Conservation (phyloP, 2,888 invertebrate species). For the Dryadula phaetusa region DNA sequence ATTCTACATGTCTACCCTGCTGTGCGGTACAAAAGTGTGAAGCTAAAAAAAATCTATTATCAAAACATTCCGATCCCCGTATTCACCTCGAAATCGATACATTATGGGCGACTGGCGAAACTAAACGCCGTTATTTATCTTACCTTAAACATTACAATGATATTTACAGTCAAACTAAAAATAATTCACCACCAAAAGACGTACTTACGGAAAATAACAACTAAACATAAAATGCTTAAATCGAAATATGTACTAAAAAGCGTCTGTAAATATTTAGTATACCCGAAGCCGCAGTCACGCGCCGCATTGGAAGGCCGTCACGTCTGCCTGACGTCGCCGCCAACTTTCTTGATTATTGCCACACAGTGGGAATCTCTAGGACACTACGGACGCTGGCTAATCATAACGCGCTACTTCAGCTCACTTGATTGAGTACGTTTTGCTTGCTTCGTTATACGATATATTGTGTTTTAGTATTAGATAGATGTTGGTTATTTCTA, state of each 20-base stretch:
- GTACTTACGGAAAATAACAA: not conserved
- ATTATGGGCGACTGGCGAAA: too few relatives aligned
- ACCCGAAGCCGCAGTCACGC: constrained; percentile 55
- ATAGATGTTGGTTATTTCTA: not conserved
- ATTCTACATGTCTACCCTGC: too few relatives aligned
- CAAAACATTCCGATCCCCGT: too few relatives aligned
- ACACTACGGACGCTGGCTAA: constrained; percentile 37
- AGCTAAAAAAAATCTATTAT: too few relatives aligned
- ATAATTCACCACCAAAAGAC: not conserved
- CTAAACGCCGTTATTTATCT: too few relatives aligned
- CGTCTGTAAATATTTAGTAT: constrained; percentile 39
- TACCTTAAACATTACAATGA: too few relatives aligned
- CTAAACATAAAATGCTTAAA: not conserved
- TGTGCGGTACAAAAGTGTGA: too few relatives aligned
- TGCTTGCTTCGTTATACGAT: not conserved
- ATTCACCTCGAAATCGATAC: too few relatives aligned
- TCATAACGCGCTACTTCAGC: constrained; percentile 46
- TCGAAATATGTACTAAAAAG: constrained; percentile 10
- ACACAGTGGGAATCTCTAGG: constrained; percentile 70
- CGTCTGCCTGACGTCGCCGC: constrained; percentile 67
- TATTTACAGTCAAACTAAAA: not conserved
- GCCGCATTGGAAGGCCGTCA: constrained; percentile 72
- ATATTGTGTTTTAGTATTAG: not conserved
- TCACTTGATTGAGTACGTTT: constrained; percentile 37
- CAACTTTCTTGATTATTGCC: constrained; percentile 79